Conservation (phyloP, 2,888 invertebrate genomes). For the Pemphredon lugubris region DNA sequence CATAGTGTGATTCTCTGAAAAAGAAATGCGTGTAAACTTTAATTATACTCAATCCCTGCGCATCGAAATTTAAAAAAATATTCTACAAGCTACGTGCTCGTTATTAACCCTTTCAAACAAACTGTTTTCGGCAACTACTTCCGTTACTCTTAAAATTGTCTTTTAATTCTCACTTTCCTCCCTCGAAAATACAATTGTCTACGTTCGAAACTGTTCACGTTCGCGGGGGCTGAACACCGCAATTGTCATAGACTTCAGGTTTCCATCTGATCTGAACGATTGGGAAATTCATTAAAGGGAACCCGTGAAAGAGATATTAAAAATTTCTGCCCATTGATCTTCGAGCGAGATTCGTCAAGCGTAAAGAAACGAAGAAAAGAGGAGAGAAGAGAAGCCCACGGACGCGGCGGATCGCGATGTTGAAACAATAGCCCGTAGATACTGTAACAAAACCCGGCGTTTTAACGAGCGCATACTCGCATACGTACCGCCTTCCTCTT, state of each 20-base stretch:
- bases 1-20: slow-evolving; percentile 2
- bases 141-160: no score
- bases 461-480: slow-evolving; percentile 60
- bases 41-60: neutral
- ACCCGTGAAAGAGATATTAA: slow-evolving; percentile 41
- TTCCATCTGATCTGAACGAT: no score
- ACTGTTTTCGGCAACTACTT: no score
- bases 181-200: no score
- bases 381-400: slow-evolving; percentile 37
- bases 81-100: no score
- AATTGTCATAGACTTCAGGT: slow-evolving; percentile 13
- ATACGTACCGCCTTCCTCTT: slow-evolving; percentile 65
- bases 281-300: no score
- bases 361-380: no score
- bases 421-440: slow-evolving; percentile 64
- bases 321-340: slow-evolving; percentile 44
- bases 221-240: neutral
- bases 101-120: no score
- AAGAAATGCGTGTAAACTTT: neutral
- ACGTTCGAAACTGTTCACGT: neutral
- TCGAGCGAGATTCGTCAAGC: slow-evolving; percentile 17
- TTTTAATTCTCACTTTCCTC: no score
- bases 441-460: slow-evolving; percentile 56
- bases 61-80: neutral
- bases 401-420: slow-evolving; percentile 57